These are phyloP conservation scores for Thunnus albacares DNA, from an alignment of 2,797 vertebrate species.

Conservation along the genomic window DNA sequence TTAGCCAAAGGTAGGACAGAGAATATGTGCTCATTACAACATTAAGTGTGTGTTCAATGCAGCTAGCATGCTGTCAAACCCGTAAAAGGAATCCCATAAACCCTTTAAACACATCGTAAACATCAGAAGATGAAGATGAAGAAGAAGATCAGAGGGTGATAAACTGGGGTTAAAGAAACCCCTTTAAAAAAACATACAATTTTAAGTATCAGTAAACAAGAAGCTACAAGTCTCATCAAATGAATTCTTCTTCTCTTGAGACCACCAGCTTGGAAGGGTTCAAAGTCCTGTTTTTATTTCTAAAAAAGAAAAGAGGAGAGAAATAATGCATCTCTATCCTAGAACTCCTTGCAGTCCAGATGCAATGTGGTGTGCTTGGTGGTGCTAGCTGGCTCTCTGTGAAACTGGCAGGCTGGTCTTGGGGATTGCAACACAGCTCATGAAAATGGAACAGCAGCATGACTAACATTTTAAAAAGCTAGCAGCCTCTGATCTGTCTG, in stretches of 20 bases:
- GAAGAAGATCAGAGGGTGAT: slow-evolving; percentile 53
- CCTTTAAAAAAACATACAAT: slow-evolving; percentile 28
- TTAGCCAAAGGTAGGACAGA: not conserved
- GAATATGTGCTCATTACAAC: slow-evolving; percentile 19
- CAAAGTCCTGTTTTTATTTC: slow-evolving; percentile 50
- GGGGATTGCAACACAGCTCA: slow-evolving; percentile 65
- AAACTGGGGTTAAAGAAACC: slow-evolving; percentile 33
- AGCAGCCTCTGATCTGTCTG: slow-evolving; percentile 48
- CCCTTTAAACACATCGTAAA: slow-evolving; percentile 58
- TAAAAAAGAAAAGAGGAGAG: slow-evolving; percentile 8
- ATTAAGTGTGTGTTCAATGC: not conserved
- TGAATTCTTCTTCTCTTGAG: slow-evolving; percentile 33
- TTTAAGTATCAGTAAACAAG: slow-evolving; percentile 53
- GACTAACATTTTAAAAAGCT: slow-evolving; percentile 70
- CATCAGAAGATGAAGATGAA: slow-evolving; percentile 53
- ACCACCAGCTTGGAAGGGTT: slow-evolving; percentile 35
- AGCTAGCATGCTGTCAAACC: not conserved
- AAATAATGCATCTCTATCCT: slow-evolving; percentile 22
- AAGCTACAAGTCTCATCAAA: slow-evolving; percentile 49
- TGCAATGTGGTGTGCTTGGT: slow-evolving; percentile 29
- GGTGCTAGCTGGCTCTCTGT: slow-evolving; percentile 34
- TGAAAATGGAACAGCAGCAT: slow-evolving; percentile 73
- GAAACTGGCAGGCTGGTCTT: slow-evolving; percentile 52
- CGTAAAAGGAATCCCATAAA: slow-evolving; percentile 33
- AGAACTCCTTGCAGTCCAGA: slow-evolving; percentile 35